A percentile compares a stretch with the other conserved stretches of the same genome.
Conservation (phyloP, 2,797 vertebrate species). For the Crocidura indochinensis region DNA sequence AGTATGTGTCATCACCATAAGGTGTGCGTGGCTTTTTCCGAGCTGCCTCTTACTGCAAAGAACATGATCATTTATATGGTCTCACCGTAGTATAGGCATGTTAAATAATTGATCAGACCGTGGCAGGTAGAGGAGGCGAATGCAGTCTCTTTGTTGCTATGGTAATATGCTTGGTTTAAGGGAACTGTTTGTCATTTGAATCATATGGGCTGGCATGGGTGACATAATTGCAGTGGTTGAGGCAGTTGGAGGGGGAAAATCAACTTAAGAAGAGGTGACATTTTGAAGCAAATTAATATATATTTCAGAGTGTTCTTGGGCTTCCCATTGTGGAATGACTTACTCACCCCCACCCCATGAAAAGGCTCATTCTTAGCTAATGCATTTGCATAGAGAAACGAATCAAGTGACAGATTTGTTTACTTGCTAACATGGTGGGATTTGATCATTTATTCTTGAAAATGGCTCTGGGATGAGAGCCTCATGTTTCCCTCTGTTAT, state of each 20-base stretch:
- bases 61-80: slow-evolving; percentile 88
- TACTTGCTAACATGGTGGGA: slow-evolving; percentile 37
- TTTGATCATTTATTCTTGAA: slow-evolving; percentile 69
- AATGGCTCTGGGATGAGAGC: slow-evolving; percentile 60
- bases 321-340: slow-evolving; percentile 34
- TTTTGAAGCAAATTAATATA: slow-evolving; percentile 72
- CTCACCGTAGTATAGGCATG: slow-evolving; percentile 86
- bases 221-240: slow-evolving; percentile 83
- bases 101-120: slow-evolving; percentile 90
- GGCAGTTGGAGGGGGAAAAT: slow-evolving; percentile 63
- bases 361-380: slow-evolving; percentile 63
- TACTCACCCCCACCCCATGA: slow-evolving; percentile 51
- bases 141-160: slow-evolving; percentile 89
- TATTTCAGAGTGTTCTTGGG: slow-evolving; percentile 59
- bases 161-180: slow-evolving; percentile 90
- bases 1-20: slow-evolving; percentile 69
- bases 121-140: slow-evolving; percentile 88
- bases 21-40: slow-evolving; percentile 81
- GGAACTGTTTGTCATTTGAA: slow-evolving; percentile 88
- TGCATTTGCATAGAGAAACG: slow-evolving; percentile 50
- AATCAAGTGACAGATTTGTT: slow-evolving; percentile 74
- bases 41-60: slow-evolving; percentile 82
- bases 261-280: slow-evolving; percentile 52
- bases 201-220: slow-evolving; percentile 77
- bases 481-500: slow-evolving; percentile 35